Conservation (phyloP, 2,113 vertebrate species). For the Psittacula cyanocephala region DNA sequence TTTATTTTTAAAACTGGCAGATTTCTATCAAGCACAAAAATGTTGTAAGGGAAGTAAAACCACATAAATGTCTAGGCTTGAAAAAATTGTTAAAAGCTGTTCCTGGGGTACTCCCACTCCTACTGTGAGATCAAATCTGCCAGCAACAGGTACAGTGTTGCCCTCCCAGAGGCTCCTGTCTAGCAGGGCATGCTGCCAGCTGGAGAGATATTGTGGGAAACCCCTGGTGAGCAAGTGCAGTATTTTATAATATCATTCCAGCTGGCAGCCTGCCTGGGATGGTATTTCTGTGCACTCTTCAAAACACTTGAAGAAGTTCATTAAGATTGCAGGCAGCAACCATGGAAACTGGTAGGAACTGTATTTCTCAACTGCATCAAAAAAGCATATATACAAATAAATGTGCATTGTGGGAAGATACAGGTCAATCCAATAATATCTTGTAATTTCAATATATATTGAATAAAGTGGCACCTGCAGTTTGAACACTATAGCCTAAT, state of each 20-base stretch:
- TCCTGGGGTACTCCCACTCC: background rate
- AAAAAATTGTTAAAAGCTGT: background rate
- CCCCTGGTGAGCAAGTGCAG: conserved; percentile 39
- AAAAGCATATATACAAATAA: conserved; percentile 31
- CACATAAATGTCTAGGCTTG: background rate
- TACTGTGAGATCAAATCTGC: background rate
- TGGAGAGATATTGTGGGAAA: conserved; percentile 48
- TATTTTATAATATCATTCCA: conserved; percentile 47
- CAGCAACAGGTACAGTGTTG: conserved; percentile 26
- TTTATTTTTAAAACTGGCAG: background rate
- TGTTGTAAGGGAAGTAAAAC: background rate
- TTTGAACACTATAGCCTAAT: background rate
- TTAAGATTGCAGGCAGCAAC: conserved; percentile 52
- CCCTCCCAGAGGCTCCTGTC: background rate
- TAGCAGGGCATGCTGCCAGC: conserved; percentile 34
- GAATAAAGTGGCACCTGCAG: background rate
- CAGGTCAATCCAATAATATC: background rate
- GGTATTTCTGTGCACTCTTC: conserved; percentile 26
- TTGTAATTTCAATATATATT: background rate
- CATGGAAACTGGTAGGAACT: conserved; percentile 47
- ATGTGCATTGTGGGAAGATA: background rate
- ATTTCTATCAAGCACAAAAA: background rate
- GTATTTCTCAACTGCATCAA: background rate
- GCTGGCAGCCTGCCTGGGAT: conserved; percentile 49
- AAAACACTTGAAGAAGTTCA: conserved; percentile 45